A percentile compares a stretch with the other conserved stretches of the same genome.
Evolutionary conservation across 2,797 vertebrate genomes (phyloP).

Genomic region (Halcyon chelicuti): DNA sequence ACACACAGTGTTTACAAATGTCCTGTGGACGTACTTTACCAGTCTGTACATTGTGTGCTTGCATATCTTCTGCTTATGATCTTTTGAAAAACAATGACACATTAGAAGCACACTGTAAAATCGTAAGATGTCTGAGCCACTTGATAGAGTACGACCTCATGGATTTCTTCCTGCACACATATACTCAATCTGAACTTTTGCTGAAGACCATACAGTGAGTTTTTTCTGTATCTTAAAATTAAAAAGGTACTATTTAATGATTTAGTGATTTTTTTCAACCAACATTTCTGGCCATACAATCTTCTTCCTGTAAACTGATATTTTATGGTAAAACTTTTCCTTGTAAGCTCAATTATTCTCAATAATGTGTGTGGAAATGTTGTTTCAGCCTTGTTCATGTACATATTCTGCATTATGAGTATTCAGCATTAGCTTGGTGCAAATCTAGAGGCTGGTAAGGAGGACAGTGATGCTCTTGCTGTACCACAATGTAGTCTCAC

Average conservation of each 20-base stretch:
- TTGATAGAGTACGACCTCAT: background rate
- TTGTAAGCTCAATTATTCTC: background rate
- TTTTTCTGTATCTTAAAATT: background rate
- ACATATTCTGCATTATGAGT: background rate
- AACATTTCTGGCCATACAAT: background rate
- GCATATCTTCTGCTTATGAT: background rate
- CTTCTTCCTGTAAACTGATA: background rate
- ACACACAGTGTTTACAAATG: background rate
- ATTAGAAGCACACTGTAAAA: background rate
- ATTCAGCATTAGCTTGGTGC: background rate
- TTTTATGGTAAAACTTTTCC: background rate
- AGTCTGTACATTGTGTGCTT: background rate
- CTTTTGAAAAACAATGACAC: background rate
- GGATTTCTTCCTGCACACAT: background rate
- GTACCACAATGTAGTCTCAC: background rate
- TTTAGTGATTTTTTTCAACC: background rate
- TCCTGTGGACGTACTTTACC: background rate
- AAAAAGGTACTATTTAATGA: rapidly evolving
- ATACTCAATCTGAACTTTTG: background rate
- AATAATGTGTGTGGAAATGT: background rate
- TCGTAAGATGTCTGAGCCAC: background rate
- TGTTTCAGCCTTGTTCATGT: background rate
- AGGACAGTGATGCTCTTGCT: background rate
- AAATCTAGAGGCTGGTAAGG: background rate
- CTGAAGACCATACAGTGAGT: background rate